Percentiles rank a stretch among this genome's conserved stretches.
Conservation (phyloP, 2,888 invertebrate genomes). For the Nomada fucata region DNA sequence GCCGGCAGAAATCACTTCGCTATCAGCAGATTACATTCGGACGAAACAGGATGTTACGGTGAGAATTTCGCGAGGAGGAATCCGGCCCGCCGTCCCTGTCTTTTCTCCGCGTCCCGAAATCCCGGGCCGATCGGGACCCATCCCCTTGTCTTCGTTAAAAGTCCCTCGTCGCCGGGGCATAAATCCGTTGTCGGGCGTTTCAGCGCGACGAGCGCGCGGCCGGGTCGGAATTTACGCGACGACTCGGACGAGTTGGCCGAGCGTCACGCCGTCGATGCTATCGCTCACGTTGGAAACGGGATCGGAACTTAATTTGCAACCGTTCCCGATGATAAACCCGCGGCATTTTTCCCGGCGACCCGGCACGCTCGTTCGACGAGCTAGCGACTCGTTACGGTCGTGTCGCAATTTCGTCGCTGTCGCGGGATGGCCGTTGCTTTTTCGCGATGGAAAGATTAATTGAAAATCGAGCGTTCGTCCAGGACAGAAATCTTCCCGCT, state of each 20-base stretch:
- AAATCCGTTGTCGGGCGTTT: conserved; percentile 56
- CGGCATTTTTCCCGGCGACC: neutral
- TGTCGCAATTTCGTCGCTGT: too few species aligned
- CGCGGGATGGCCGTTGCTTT: neutral
- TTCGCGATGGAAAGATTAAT: neutral
- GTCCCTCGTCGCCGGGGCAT: conserved; percentile 61
- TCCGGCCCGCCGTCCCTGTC: neutral
- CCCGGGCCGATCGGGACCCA: conserved; percentile 43
- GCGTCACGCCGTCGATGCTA: conserved; percentile 31
- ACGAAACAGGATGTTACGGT: conserved; percentile 56
- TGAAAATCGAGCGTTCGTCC: neutral
- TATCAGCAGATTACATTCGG: conserved; percentile 60
- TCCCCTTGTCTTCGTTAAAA: conserved; percentile 61
- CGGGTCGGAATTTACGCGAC: conserved; percentile 45
- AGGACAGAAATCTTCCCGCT: neutral
- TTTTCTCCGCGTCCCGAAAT: neutral
- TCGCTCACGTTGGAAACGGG: conserved; percentile 23
- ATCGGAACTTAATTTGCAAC: conserved; percentile 40
- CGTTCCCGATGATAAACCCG: conserved; percentile 16
- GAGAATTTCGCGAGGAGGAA: conserved; percentile 46
- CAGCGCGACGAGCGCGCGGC: neutral
- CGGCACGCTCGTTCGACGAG: too few species aligned
- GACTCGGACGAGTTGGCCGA: conserved; percentile 40
- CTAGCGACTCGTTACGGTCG: too few species aligned
- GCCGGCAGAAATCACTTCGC: conserved; percentile 58